Conservation (phyloP, 2,113 vertebrate genomes). For the Pangasianodon gigas region DNA sequence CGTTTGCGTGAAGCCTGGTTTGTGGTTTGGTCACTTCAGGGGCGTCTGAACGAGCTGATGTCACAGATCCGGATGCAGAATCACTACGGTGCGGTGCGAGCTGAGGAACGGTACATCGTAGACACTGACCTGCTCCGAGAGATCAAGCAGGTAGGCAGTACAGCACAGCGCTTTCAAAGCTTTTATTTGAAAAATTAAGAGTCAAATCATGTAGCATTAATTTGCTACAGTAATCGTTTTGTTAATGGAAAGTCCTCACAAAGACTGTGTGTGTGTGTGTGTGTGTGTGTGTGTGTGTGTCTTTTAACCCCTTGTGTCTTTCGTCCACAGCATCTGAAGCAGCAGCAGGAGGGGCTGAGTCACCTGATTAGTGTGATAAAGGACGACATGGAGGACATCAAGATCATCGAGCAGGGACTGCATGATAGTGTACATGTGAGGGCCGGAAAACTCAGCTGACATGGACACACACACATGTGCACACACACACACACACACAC, state of each 20-base stretch:
- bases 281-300: not conserved
- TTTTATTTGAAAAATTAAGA: not conserved
- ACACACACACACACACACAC: not conserved
- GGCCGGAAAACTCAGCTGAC: slow-evolving; percentile 87
- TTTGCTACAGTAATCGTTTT: not conserved
- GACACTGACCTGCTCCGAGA: slow-evolving; percentile 90
- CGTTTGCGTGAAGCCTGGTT: not conserved
- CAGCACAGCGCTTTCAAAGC: not conserved
- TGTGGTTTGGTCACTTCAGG: slow-evolving; percentile 69
- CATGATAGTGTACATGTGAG: slow-evolving; percentile 86
- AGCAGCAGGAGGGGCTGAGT: slow-evolving; percentile 94
- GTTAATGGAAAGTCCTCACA: not conserved
- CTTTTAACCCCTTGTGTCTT: not conserved
- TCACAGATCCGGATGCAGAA: slow-evolving; percentile 99
- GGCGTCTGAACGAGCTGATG: slow-evolving; percentile 97
- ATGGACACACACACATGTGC: not conserved
- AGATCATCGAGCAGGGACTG: slow-evolving; percentile 90
- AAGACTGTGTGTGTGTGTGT: not conserved
- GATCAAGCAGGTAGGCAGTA: slow-evolving; percentile 82
- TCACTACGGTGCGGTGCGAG: slow-evolving; percentile 89
- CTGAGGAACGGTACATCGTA: slow-evolving; percentile 91
- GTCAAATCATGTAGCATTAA: no score
- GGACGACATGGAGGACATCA: slow-evolving; percentile 95
- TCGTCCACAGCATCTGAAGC: slow-evolving; percentile 86
- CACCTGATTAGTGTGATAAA: slow-evolving; percentile 95